phyloP scores from a whole-genome alignment of 2,797 vertebrate species.

The Jordanella pulchra region DNA sequence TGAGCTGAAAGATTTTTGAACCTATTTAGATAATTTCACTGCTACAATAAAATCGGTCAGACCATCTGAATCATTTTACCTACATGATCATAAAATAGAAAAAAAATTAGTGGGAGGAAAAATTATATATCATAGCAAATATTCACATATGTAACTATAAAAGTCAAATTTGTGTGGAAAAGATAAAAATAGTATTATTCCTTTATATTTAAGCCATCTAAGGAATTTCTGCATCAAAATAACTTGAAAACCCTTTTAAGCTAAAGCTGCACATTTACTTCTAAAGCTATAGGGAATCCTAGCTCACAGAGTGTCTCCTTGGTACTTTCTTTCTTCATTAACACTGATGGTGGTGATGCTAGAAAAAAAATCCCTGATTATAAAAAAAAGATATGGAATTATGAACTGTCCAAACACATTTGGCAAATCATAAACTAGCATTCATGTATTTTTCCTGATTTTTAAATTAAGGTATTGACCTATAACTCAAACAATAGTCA shows the following conservation, averaged over 20 bases:
- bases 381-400: conserved; percentile 55
- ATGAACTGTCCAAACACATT: conserved; percentile 15
- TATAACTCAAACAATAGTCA: conserved; percentile 6
- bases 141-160: too few relatives aligned
- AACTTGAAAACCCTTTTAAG: conserved; percentile 47
- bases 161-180: too few relatives aligned
- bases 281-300: conserved; percentile 70
- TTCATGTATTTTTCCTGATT: conserved; percentile 21
- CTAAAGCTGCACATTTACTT: conserved; percentile 44
- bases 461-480: conserved; percentile 29
- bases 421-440: neutral
- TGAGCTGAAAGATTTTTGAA: too few relatives aligned
- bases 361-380: conserved; percentile 68
- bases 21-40: too few relatives aligned
- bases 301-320: conserved; percentile 60
- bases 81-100: too few relatives aligned
- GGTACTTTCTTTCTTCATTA: conserved; percentile 57
- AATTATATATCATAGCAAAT: too few relatives aligned
- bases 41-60: too few relatives aligned
- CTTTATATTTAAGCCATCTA: neutral
- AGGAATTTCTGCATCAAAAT: conserved; percentile 53
- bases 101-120: too few relatives aligned
- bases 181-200: too few relatives aligned
- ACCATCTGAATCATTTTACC: too few relatives aligned
- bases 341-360: conserved; percentile 44